A percentile compares a stretch with the other conserved stretches of the same genome.
phyloP scores from a whole-genome alignment of 2,888 invertebrate genomes.

The Lysandra bellargus region DNA sequence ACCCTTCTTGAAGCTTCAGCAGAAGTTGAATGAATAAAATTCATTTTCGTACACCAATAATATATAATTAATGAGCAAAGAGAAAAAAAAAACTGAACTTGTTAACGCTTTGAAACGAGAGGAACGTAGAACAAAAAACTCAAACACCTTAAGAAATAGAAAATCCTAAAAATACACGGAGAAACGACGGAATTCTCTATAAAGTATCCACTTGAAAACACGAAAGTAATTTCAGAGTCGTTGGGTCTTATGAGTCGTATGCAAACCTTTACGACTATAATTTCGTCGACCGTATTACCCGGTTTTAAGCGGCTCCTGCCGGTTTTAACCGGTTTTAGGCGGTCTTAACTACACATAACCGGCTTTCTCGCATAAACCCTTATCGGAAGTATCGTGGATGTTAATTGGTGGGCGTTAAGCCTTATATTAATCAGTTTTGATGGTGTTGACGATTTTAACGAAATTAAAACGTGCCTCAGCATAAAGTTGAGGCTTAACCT shows the following conservation, averaged over 20 bases:
- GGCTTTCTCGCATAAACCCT: constrained; percentile 48
- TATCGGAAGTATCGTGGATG: constrained; percentile 47
- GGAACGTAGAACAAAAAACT: constrained; percentile 3
- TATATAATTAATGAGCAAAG: neutral
- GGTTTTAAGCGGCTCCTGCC: constrained; percentile 3
- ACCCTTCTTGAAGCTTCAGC: too few species aligned
- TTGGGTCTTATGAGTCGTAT: constrained; percentile 30
- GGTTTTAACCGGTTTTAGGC: constrained; percentile 10
- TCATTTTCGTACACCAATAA: neutral
- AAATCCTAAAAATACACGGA: constrained; percentile 13
- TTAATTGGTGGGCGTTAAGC: constrained; percentile 59
- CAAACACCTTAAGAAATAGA: constrained; percentile 14
- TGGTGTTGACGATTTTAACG: neutral
- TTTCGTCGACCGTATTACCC: constrained; percentile 32
- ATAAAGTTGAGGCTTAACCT: neutral
- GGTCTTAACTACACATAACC: constrained; percentile 30
- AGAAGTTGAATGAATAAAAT: neutral
- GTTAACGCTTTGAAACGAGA: neutral
- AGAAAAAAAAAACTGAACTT: neutral
- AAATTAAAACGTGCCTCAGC: neutral
- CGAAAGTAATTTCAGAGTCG: constrained; percentile 20
- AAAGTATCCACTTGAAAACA: constrained; percentile 9
- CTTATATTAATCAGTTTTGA: constrained; percentile 20
- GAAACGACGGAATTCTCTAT: neutral
- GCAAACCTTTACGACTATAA: constrained; percentile 27